Evolutionary conservation across 2,797 vertebrate genomes (phyloP).

Genomic region (Pagetopsis macropterus): DNA sequence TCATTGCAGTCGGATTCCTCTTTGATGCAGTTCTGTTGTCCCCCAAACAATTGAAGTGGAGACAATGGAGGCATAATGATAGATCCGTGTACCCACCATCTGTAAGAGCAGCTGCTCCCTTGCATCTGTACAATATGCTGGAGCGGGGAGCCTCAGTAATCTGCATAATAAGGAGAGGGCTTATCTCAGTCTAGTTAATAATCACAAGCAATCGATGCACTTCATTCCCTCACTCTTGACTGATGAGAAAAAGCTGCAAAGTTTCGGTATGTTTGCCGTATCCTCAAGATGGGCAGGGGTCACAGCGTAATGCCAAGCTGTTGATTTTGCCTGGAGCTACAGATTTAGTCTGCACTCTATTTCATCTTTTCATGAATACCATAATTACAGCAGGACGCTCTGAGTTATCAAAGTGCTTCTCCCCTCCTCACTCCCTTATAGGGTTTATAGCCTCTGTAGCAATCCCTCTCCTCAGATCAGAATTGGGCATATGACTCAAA

Average conservation of each 20-base stretch:
- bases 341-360: slow-evolving; percentile 80
- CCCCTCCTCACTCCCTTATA: slow-evolving; percentile 44
- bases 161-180: slow-evolving; percentile 99
- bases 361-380: slow-evolving; percentile 84
- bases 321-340: slow-evolving; percentile 86
- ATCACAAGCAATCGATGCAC: slow-evolving; percentile 97
- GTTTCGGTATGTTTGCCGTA: slow-evolving; percentile 86
- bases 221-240: slow-evolving; percentile 95
- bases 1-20: slow-evolving; percentile 93
- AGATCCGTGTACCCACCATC: slow-evolving; percentile 99
- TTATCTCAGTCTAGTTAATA: slow-evolving; percentile 99
- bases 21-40: slow-evolving; percentile 89
- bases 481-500: slow-evolving; percentile 48
- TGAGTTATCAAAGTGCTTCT: slow-evolving; percentile 78
- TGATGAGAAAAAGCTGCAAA: slow-evolving; percentile 79
- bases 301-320: slow-evolving; percentile 84
- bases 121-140: slow-evolving; percentile 99
- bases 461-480: slow-evolving; percentile 51
- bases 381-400: slow-evolving; percentile 74
- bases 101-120: slow-evolving; percentile 99
- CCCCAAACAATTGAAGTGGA: slow-evolving; percentile 93
- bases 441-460: slow-evolving; percentile 53
- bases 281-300: slow-evolving; percentile 86
- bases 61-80: slow-evolving; percentile 99
- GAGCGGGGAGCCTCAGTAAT: slow-evolving; percentile 98